These are phyloP conservation scores for Leptestheria dahalacensis DNA, from an alignment of 1,140 invertebrate genomes.

Conservation along the genomic window DNA sequence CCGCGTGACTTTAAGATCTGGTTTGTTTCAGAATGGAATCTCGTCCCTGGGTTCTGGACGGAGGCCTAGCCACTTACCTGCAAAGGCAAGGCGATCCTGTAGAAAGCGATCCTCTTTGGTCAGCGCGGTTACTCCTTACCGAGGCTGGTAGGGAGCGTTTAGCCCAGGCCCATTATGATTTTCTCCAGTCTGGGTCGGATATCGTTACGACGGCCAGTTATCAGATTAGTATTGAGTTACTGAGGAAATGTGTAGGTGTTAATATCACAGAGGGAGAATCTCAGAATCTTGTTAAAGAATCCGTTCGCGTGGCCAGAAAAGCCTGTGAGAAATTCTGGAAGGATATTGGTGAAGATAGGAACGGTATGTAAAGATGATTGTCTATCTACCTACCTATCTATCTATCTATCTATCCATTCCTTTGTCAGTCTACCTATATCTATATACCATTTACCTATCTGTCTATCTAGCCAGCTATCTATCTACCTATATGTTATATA, in stretches of 20 bases:
- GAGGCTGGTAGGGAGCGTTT: slow-evolving; percentile 45
- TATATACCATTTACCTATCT: too few species aligned
- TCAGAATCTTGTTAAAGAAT: slow-evolving; percentile 46
- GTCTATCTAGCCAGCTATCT: too few species aligned
- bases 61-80: slow-evolving; percentile 61
- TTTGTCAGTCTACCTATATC: too few species aligned
- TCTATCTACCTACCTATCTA: too few species aligned
- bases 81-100: slow-evolving; percentile 46
- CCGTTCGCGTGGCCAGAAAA: slow-evolving; percentile 47
- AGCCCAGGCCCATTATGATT: slow-evolving; percentile 57
- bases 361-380: slow-evolving; percentile 28
- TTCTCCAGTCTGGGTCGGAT: slow-evolving; percentile 55
- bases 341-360: slow-evolving; percentile 22
- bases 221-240: slow-evolving; percentile 66
- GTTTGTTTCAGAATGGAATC: slow-evolving; percentile 10
- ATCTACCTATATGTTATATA: too few species aligned
- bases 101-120: slow-evolving; percentile 54
- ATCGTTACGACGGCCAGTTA: slow-evolving; percentile 76
- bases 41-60: slow-evolving; percentile 37
- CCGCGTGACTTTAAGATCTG: too few species aligned
- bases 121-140: slow-evolving; percentile 51
- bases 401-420: too few species aligned
- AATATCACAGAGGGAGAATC: slow-evolving; percentile 40
- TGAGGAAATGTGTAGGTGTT: slow-evolving; percentile 44
- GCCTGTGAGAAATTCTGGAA: slow-evolving; percentile 31